These are phyloP conservation scores for Brenthis daphne DNA, from an alignment of 2,888 invertebrate species.

Conservation along the genomic window DNA sequence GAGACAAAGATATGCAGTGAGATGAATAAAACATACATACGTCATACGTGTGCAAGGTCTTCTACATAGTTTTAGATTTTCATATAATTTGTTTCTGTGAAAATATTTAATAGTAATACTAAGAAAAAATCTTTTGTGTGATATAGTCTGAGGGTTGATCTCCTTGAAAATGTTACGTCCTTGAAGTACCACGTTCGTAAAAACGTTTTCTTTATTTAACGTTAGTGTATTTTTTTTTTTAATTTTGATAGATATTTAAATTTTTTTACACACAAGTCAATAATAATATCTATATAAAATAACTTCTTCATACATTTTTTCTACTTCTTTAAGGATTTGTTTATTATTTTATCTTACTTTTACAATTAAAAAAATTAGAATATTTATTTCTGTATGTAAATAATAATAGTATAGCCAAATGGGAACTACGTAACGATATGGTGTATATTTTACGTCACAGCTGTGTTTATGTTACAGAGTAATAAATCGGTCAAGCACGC, in stretches of 20 bases:
- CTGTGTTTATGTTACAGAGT: slow-evolving; percentile 19
- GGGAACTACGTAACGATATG: slow-evolving; percentile 12
- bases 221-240: too few species aligned
- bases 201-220: not conserved
- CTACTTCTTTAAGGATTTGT: too few species aligned
- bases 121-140: slow-evolving; percentile 4
- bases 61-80: slow-evolving; percentile 4
- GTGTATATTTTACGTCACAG: slow-evolving; percentile 21
- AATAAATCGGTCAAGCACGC: slow-evolving; percentile 22
- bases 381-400: slow-evolving; percentile 1
- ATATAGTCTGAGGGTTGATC: slow-evolving; percentile 1
- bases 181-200: not conserved
- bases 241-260: too few species aligned
- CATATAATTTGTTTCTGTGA: slow-evolving; percentile 3
- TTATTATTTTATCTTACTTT: too few species aligned
- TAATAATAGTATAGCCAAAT: slow-evolving; percentile 2
- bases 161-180: not conserved
- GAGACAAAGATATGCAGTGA: not conserved
- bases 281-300: too few species aligned
- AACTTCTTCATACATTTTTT: too few species aligned
- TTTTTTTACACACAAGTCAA: too few species aligned
- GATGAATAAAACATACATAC: slow-evolving; percentile 7
- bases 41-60: slow-evolving; percentile 13
- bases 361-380: too few species aligned
- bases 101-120: not conserved